A percentile compares a stretch with the other conserved stretches of the same genome.
Conservation (phyloP, 2,113 vertebrate species). For the Oncorhynchus kisutch region DNA sequence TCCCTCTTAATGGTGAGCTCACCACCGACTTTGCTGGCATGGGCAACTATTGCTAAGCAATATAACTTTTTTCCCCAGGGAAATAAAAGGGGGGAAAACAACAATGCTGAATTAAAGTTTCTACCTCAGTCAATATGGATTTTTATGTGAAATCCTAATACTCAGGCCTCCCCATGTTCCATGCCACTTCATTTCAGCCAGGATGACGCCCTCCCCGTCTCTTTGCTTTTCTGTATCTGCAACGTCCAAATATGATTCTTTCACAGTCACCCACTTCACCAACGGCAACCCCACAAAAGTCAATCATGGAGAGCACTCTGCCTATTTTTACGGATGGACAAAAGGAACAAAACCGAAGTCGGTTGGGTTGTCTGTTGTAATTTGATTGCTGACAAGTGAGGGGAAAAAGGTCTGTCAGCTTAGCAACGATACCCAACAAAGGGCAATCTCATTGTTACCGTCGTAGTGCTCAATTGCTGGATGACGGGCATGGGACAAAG, state of each 20-base stretch:
- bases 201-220: conserved; percentile 44
- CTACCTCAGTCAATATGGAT: conserved; percentile 45
- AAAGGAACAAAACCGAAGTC: conserved; percentile 57
- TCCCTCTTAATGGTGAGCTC: conserved; percentile 1
- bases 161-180: conserved; percentile 26
- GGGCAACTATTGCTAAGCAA: conserved; percentile 1
- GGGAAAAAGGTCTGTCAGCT: conserved; percentile 69
- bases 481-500: conserved; percentile 68
- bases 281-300: conserved; percentile 67
- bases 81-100: neutral
- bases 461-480: conserved; percentile 65
- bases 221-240: conserved; percentile 45
- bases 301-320: conserved; percentile 44
- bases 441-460: conserved; percentile 69
- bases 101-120: neutral
- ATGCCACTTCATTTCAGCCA: conserved; percentile 21
- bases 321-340: conserved; percentile 52
- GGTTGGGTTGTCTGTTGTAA: conserved; percentile 58
- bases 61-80: too few species aligned
- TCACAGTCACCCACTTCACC: conserved; percentile 59
- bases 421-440: conserved; percentile 65
- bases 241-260: conserved; percentile 60
- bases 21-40: neutral
- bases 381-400: conserved; percentile 75
- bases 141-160: conserved; percentile 62